A percentile compares a stretch with the other conserved stretches of the same genome.
Evolutionary conservation across 2,113 vertebrate species (phyloP).

Genomic region (Ornithorhynchus anatinus): DNA sequence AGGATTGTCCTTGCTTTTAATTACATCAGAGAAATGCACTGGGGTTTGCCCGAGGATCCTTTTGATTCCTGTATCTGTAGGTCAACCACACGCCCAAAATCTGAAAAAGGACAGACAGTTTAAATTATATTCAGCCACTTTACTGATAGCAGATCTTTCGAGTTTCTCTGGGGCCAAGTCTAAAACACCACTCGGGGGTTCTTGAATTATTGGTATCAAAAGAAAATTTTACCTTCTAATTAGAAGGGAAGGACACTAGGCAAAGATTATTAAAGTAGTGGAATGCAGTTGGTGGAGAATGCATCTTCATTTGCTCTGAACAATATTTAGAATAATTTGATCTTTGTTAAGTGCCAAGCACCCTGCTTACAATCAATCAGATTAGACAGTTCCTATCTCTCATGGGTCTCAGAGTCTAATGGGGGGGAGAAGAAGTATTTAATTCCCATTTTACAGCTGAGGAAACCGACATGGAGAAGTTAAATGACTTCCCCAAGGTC

Average conservation of each 20-base stretch:
- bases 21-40: slow-evolving; percentile 90
- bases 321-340: too few species aligned
- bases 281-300: too few species aligned
- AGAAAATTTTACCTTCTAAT: background rate
- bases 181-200: background rate
- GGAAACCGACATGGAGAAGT: background rate
- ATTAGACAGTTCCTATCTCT: too few species aligned
- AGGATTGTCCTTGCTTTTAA: slow-evolving; percentile 38
- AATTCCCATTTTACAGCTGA: too few species aligned
- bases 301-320: too few species aligned
- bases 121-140: background rate
- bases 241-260: background rate
- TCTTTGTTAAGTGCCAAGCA: too few species aligned
- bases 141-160: background rate
- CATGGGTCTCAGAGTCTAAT: background rate
- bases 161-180: background rate
- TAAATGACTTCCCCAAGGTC: background rate
- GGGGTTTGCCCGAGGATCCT: slow-evolving; percentile 90
- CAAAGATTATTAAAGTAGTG: background rate
- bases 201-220: background rate
- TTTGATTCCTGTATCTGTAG: slow-evolving; percentile 92
- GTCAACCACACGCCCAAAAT: slow-evolving; percentile 95
- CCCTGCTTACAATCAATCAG: too few species aligned
- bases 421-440: background rate
- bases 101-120: slow-evolving; percentile 66